Base-by-base conservation (phyloP, 2,797 vertebrate genomes). In the Acestrorhynchus altus region DNA sequence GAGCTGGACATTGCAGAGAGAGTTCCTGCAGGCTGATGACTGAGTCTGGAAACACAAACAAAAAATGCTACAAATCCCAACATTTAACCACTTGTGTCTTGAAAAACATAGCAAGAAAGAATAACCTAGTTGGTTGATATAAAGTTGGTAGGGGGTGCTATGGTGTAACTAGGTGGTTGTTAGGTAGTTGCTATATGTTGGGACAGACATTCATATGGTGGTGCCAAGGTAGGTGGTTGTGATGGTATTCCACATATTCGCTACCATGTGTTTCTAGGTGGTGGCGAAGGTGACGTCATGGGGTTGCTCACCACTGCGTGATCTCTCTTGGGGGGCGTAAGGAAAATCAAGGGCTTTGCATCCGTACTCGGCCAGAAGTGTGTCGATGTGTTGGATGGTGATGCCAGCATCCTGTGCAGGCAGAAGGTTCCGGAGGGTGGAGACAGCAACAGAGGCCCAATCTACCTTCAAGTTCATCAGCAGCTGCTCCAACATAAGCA, bases 381-480 rank as follows among this genome's bases (percentile, higher is more conserved):
- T 84, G 79, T 99, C 95, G 13, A 99, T 91, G 69, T 97, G 93
- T 24, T 94, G 91, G 0, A 89, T 40, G 2, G 90, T 87, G 78
- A 99, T 95, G 75, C 95, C 93, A 0, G 93, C 88, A 59, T 98
- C 95, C 82, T 94, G 94, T 44, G 92, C 91, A 0, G 90, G 81
- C 78, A 97, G 87, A 44, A 97, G 93, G 18, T 93, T 93, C 52
- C 91, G 92, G 60, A 99, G 91, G 0, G 93, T 96, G 47, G 87
- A 89, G 68, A 99, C 92, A 0, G 95, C 96, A 0, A 92, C 79
- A 0, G 94, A 93, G 4, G 92, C 95, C 97, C 98, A 99, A 60
- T 98, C 96, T 82, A 99, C 97, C 87, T 98, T 98, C 88, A 99
- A 95, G 86, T 99, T 99, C 96, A 99, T 98, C 82, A 99, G 87